Percentiles rank a stretch among this genome's conserved stretches.
Evolutionary conservation across 2,113 vertebrate genomes (phyloP).

Genomic region (Gadus macrocephalus): DNA sequence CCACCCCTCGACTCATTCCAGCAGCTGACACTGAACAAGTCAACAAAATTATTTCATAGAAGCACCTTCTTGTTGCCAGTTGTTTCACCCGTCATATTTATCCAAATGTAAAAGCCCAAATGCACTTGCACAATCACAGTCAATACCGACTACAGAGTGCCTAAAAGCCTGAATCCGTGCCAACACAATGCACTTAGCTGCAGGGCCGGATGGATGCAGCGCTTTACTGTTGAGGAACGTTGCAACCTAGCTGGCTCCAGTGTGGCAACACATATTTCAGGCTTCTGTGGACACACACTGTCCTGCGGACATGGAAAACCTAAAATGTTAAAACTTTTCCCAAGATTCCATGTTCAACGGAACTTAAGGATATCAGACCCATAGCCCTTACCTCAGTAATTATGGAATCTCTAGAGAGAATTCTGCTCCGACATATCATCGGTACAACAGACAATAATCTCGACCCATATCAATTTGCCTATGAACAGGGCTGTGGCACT

Average conservation of each 20-base stretch:
- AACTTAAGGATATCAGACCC: background rate
- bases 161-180: conserved; percentile 41
- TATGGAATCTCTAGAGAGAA: background rate
- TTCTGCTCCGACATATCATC: background rate
- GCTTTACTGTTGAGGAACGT: no score
- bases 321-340: background rate
- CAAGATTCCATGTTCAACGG: background rate
- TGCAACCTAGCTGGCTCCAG: no score
- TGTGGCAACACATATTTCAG: background rate
- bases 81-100: conserved; percentile 19
- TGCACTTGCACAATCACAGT: conserved; percentile 9
- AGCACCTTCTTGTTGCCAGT: background rate
- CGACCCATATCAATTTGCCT: background rate
- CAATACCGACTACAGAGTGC: background rate
- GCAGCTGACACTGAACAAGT: no score
- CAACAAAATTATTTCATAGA: no score
- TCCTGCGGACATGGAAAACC: background rate
- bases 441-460: background rate
- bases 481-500: no score
- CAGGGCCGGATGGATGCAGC: background rate
- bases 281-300: background rate
- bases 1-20: no score
- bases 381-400: no score
- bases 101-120: conserved; percentile 11
- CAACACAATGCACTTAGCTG: conserved; percentile 42